phyloP scores from a whole-genome alignment of 1,140 invertebrate genomes.

The Drosophila persimilis region DNA sequence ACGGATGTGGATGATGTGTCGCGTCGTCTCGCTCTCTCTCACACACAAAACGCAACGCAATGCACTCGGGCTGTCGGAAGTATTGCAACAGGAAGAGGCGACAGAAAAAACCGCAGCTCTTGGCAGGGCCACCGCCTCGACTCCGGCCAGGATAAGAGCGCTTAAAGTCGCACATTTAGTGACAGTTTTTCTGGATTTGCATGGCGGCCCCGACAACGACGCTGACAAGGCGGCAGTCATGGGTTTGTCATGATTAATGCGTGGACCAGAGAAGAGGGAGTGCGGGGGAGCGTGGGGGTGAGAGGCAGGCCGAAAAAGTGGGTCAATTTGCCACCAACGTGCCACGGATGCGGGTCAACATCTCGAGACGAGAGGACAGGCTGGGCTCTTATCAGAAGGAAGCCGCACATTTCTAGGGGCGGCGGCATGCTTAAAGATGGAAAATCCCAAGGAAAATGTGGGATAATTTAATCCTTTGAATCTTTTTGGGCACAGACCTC shows the following conservation, averaged over 20 bases:
- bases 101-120: conserved; percentile 35
- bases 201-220: conserved; percentile 32
- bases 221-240: conserved; percentile 58
- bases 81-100: conserved; percentile 58
- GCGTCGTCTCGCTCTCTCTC: conserved; percentile 33
- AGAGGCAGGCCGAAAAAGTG: conserved; percentile 11
- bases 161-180: conserved; percentile 80
- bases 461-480: too few species aligned
- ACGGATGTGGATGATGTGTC: conserved; percentile 70
- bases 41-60: neutral
- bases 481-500: neutral
- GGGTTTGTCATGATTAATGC: conserved; percentile 74
- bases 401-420: too few species aligned
- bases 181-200: conserved; percentile 79
- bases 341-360: too few species aligned
- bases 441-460: too few species aligned
- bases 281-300: neutral
- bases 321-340: conserved; percentile 15
- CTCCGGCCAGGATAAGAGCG: conserved; percentile 67
- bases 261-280: conserved; percentile 55
- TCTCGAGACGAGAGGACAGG: neutral
- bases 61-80: conserved; percentile 32
- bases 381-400: too few species aligned
- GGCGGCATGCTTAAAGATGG: neutral
- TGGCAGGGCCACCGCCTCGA: conserved; percentile 15